A percentile compares a stretch with the other conserved stretches of the same genome.
These are phyloP conservation scores for Troilus luridus DNA, from an alignment of 2,888 invertebrate species.

Conservation along the genomic window DNA sequence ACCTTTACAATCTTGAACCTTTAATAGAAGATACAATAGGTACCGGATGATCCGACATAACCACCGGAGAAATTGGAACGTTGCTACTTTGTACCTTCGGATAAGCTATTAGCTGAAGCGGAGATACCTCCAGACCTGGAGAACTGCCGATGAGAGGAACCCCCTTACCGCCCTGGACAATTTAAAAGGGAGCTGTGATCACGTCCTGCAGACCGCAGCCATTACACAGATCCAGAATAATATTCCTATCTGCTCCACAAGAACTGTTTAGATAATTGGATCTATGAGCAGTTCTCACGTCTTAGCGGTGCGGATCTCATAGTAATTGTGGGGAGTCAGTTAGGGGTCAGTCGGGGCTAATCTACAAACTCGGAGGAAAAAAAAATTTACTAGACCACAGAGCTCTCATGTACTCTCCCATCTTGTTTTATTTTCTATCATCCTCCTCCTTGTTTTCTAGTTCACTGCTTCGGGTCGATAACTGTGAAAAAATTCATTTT, in stretches of 20 bases:
- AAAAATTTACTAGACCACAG: constrained; percentile 47
- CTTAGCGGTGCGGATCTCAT: constrained; percentile 43
- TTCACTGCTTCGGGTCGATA: constrained; percentile 45
- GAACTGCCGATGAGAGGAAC: constrained; percentile 18
- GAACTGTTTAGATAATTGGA: constrained; percentile 48
- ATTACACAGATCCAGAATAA: constrained; percentile 46
- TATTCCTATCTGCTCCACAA: constrained; percentile 41
- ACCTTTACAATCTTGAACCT: too few relatives aligned
- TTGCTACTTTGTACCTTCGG: not conserved
- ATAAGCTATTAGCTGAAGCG: not conserved
- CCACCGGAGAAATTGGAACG: not conserved
- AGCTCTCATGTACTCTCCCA: not conserved
- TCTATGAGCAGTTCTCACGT: constrained; percentile 47
- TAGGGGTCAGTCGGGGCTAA: constrained; percentile 49
- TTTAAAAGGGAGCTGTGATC: constrained; percentile 45
- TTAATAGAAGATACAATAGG: too few relatives aligned
- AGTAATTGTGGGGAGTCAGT: constrained; percentile 35
- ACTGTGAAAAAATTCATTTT: constrained; percentile 43
- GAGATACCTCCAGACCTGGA: not conserved
- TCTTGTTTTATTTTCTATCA: constrained; percentile 22
- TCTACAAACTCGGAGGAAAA: constrained; percentile 5
- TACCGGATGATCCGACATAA: too few relatives aligned
- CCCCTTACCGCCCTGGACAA: constrained; percentile 42
- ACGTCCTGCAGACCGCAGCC: constrained; percentile 46
- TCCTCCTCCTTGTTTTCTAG: constrained; percentile 24